Base-by-base conservation (phyloP, 2,797 vertebrate genomes). In the Varecia variegata region DNA sequence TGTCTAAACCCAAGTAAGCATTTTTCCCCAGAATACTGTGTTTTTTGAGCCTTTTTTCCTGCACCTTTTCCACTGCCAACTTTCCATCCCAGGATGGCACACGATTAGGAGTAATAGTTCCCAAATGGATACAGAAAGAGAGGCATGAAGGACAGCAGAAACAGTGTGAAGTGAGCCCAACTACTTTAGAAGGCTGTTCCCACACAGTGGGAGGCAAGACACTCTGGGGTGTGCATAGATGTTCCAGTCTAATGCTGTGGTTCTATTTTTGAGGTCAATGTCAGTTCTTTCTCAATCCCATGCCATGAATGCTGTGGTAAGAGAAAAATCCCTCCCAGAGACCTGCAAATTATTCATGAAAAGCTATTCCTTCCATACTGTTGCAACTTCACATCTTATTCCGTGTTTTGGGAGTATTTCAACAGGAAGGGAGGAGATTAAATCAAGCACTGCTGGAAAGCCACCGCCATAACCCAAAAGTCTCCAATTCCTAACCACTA, bases 201-300 rank as follows among this genome's bases (percentile, higher is more conserved):
- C 71, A 84, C 90, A 73, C 30, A 50, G 67, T 14, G 14, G 32
- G 85, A 73, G 32, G 11, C 45, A 25, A 23, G 47, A 70, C 27
- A n/a, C 35, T 45, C 58, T 43, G 30, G 52, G 38, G 40, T 21
- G 17, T 17, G 67, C 18, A 54, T 87, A 13, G 68, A 54, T 35
- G 71, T 35, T 77, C 76, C 56, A 50, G 56, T 38, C 11, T n/a
- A 47, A 62, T 3, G 2, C 52, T 43, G 43, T 32, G 54, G 35
- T 56, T 89, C 65, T 79, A 2, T 15, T 88, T 96, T 65, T 92
- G 60, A 89, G 58, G 67, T 82, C 71, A 85, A 32, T 14, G 35
- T 40, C 14, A 68, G 27, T 87, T 82, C 50, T 90, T 96, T 97
- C 86, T 94, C 93, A 96, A 58, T 67, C 74, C 80, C 56, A 43